These are phyloP conservation scores for Arrhamphus sclerolepis DNA, from an alignment of 2,797 vertebrate species.

Conservation along the genomic window DNA sequence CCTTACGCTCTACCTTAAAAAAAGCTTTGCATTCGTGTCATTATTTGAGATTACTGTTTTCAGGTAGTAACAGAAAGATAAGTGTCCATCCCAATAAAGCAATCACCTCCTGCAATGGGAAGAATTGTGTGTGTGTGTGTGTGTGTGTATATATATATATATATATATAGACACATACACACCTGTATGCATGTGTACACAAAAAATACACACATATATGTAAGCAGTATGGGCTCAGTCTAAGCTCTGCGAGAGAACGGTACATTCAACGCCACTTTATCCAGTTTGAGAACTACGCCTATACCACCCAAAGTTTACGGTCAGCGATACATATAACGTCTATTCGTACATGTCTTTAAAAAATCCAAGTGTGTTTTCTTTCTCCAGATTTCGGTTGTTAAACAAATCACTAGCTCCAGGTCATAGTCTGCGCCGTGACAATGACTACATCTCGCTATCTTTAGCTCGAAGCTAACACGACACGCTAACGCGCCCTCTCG, in stretches of 20 bases:
- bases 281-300: neutral
- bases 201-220: too few relatives aligned
- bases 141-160: too few relatives aligned
- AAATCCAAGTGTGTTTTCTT: neutral
- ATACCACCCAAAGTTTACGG: fast-evolving
- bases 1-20: too few relatives aligned
- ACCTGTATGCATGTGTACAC: too few relatives aligned
- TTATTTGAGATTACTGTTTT: too few relatives aligned
- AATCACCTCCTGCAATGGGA: too few relatives aligned
- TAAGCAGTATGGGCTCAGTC: constrained; percentile 9
- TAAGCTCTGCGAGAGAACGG: constrained; percentile 25
- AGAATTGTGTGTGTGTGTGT: too few relatives aligned
- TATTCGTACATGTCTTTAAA: too few relatives aligned
- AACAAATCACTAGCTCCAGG: constrained; percentile 14
- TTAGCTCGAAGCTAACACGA: constrained; percentile 64
- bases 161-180: too few relatives aligned
- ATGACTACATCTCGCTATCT: constrained; percentile 46
- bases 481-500: constrained; percentile 46
- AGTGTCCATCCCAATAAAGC: too few relatives aligned
- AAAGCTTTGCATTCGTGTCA: too few relatives aligned
- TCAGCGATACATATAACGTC: fast-evolving
- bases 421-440: constrained; percentile 40
- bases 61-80: too few relatives aligned
- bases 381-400: neutral
- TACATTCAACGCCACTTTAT: neutral